A percentile compares a stretch with the other conserved stretches of the same genome.
phyloP scores from a whole-genome alignment of 1,140 invertebrate species.

The Triops longicaudatus region DNA sequence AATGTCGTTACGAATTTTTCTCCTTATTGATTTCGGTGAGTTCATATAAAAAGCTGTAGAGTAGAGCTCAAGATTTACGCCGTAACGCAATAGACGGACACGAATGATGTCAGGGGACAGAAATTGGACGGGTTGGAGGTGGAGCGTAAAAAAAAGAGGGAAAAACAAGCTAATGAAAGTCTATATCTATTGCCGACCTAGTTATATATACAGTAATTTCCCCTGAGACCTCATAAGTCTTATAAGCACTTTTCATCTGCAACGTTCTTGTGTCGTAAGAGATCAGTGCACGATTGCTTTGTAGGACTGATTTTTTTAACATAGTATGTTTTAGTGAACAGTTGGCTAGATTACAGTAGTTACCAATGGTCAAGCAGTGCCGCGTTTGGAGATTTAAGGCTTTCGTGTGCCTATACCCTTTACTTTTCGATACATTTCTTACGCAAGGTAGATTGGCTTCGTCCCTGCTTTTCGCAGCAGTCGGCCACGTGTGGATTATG shows the following conservation, averaged over 20 bases:
- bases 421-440: too few relatives aligned
- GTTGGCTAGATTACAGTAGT: too few relatives aligned
- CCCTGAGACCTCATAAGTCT: not conserved
- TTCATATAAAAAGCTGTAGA: not conserved
- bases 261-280: not conserved
- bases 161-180: not conserved
- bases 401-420: too few relatives aligned
- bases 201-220: conserved; percentile 16
- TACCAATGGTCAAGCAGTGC: too few relatives aligned
- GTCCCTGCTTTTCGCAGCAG: too few relatives aligned
- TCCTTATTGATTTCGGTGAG: not conserved
- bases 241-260: not conserved
- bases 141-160: not conserved
- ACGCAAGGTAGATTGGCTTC: too few relatives aligned
- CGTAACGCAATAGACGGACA: not conserved
- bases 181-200: not conserved
- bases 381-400: too few relatives aligned
- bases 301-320: not conserved
- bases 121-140: not conserved
- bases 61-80: not conserved
- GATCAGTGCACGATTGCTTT: not conserved
- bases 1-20: not conserved
- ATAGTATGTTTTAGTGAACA: too few relatives aligned
- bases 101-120: not conserved
- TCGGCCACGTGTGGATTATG: not conserved